Conservation (phyloP, 2,888 invertebrate species). For the Rhagonycha fulva region DNA sequence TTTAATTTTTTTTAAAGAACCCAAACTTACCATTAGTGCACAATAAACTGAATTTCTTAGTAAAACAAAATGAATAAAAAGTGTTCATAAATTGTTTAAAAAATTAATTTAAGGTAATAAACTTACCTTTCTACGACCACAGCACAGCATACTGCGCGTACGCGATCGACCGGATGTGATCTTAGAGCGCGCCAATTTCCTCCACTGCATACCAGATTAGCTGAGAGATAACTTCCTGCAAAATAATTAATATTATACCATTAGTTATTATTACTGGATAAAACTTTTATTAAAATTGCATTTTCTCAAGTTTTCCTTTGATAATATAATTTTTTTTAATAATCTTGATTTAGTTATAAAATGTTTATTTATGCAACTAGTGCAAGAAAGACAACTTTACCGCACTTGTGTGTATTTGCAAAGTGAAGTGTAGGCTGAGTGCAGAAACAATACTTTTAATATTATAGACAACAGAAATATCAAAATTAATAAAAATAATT, state of each 20-base stretch:
- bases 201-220: slow-evolving; percentile 80
- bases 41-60: neutral
- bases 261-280: neutral
- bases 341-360: neutral
- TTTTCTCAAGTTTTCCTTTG: neutral
- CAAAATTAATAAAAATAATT: too few species aligned
- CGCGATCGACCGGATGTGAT: slow-evolving; percentile 70
- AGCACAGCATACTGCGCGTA: slow-evolving; percentile 88
- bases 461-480: too few species aligned
- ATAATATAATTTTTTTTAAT: neutral
- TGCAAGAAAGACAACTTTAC: too few species aligned
- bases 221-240: slow-evolving; percentile 64
- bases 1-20: neutral
- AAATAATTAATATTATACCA: slow-evolving; percentile 13
- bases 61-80: neutral
- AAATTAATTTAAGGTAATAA: neutral
- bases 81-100: neutral
- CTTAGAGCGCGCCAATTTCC: slow-evolving; percentile 76
- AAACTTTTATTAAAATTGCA: neutral
- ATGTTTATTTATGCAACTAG: neutral
- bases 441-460: neutral
- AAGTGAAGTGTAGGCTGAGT: too few species aligned
- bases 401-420: neutral
- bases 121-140: slow-evolving; percentile 91
- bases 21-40: neutral